Evolutionary conservation across 2,113 vertebrate species (phyloP).

Genomic region (Climacteris rufus): DNA sequence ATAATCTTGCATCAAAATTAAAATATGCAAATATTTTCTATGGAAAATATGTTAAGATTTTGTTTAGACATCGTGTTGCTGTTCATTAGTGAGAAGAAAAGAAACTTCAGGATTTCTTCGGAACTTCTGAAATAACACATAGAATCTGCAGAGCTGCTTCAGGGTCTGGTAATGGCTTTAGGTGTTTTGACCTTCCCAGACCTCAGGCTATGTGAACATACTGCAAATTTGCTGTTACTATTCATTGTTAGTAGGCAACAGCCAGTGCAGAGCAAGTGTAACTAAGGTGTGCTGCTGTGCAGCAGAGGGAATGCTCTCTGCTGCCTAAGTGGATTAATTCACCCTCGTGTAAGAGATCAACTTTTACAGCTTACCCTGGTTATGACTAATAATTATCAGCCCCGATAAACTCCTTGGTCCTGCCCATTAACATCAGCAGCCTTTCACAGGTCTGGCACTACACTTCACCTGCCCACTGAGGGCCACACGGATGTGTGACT

Average conservation of each 20-base stretch:
- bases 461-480: neutral
- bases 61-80: neutral
- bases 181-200: neutral
- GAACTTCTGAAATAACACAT: neutral
- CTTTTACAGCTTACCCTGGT: neutral
- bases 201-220: neutral
- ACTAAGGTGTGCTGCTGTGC: neutral
- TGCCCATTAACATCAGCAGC: neutral
- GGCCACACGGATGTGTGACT: neutral
- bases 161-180: neutral
- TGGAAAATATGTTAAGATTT: neutral
- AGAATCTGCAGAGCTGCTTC: neutral
- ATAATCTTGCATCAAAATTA: neutral
- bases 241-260: neutral
- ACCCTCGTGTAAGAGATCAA: neutral
- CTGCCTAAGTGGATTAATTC: neutral
- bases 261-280: neutral
- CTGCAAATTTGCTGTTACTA: neutral
- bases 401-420: neutral
- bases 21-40: neutral
- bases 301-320: neutral
- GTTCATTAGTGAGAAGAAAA: neutral
- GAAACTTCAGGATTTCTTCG: neutral
- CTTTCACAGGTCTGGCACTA: neutral
- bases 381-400: neutral